A percentile compares a stretch with the other conserved stretches of the same genome.
Evolutionary conservation across 2,113 vertebrate species (phyloP).

Genomic region (Benitochromis conjunctus): DNA sequence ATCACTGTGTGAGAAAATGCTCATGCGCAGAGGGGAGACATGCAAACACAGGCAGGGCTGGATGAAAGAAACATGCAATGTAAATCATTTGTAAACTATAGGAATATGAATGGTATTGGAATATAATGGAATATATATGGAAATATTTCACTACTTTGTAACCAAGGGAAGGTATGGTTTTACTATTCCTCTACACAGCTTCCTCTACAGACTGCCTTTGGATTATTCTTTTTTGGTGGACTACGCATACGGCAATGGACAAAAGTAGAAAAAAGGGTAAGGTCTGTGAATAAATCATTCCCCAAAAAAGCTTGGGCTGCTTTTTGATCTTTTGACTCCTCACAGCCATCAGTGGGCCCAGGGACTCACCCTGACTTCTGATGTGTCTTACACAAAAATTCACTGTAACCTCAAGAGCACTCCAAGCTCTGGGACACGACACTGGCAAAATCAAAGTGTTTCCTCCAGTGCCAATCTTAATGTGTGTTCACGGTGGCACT

Average conservation of each 20-base stretch:
- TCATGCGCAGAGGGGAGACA: not conserved
- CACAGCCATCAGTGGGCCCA: not conserved
- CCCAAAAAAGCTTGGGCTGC: not conserved
- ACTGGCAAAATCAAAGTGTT: not conserved
- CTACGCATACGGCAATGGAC: not conserved
- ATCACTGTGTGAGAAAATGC: not conserved
- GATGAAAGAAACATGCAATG: not conserved
- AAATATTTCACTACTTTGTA: not conserved
- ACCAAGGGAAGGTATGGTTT: not conserved
- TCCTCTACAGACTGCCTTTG: not conserved
- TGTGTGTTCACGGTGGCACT: not conserved
- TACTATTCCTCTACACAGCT: not conserved
- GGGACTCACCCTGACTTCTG: not conserved
- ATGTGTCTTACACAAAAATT: constrained; percentile 12
- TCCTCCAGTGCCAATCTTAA: not conserved
- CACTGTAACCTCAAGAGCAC: not conserved
- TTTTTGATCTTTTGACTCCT: constrained; percentile 39
- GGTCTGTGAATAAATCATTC: constrained; percentile 24
- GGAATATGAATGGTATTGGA: not conserved
- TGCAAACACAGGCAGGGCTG: not conserved
- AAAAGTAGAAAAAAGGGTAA: not conserved
- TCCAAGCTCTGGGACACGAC: not conserved
- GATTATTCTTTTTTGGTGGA: constrained; percentile 13
- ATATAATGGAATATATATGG: too few relatives aligned
- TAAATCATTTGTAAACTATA: not conserved